Evolutionary conservation across 2,888 invertebrate species (phyloP), one percentile per base, ranked within the genome.

Genomic region (Autographa gamma): DNA sequence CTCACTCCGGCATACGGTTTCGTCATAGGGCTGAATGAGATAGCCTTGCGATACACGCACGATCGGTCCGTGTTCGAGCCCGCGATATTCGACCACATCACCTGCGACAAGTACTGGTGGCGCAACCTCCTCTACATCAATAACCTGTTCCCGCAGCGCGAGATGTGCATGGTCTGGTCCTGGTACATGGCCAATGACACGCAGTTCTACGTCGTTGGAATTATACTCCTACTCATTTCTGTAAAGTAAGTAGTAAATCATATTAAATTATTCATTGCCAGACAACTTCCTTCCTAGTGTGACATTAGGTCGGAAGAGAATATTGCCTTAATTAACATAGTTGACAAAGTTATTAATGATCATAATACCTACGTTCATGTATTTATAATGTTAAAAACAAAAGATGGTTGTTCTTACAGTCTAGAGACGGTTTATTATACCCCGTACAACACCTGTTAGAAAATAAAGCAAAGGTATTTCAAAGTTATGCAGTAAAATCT

Each of bases 161-260:
- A 98, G 87, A 97, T 97, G 96, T 98, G 98, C 89, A 97, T 98
- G 97, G 96, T 97, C 71, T 98, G 98, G 98, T 97, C 97, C 61
- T 98, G 98, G 98, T 98, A 98, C 84, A 97, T 98, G 96, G 97
- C 98, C 11, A 98, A 97, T 84, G 98, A 98, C 86, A 97, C 97
- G 73, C 97, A 98, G 90, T 98, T 98, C 90, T 98, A 97, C 88
- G 95, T 97, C 8, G 95, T 98, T 80, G 97, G 97, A 32, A 96
- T 97, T 19, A 91, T 97, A 71, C 88, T 98, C 43, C 91, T 98
- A 48, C 92, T 97, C 34, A 93, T 97, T 60, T 97, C 97, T 67
- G 96, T 96, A 38, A 97, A 97, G 98, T 97, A 90, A 96, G 96
- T 92, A 9, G 18, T 18, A 14, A 32, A 34, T 56, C 19, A 61